Evolutionary conservation across 2,797 vertebrate species (phyloP).

Genomic region (Poeciliopsis gracilis): DNA sequence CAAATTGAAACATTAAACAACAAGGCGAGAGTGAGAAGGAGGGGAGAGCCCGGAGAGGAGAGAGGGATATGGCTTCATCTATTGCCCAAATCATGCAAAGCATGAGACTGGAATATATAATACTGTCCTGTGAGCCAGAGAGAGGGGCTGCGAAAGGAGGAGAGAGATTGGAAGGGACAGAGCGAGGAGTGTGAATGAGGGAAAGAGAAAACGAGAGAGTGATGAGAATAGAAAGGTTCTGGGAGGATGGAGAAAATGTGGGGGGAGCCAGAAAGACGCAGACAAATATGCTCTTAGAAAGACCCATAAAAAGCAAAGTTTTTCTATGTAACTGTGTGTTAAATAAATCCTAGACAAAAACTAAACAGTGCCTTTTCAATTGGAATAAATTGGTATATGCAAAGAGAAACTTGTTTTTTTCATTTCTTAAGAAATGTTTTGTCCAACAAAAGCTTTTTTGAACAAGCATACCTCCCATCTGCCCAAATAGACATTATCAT

Average conservation of each 20-base stretch:
- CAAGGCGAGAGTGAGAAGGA: conserved; percentile 89
- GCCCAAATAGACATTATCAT: neutral
- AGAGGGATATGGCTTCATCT: conserved; percentile 94
- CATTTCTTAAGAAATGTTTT: neutral
- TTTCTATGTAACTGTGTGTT: neutral
- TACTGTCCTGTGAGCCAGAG: conserved; percentile 81
- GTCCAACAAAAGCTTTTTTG: neutral
- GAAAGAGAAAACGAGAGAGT: conserved; percentile 66
- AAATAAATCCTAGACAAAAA: neutral
- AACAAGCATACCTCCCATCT: neutral
- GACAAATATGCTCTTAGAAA: conserved; percentile 67
- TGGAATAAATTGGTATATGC: neutral
- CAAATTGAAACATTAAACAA: conserved; percentile 99
- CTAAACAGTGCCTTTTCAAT: neutral
- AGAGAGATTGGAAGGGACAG: conserved; percentile 86
- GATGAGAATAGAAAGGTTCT: conserved; percentile 72
- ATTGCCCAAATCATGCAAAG: conserved; percentile 92
- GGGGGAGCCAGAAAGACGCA: conserved; percentile 61
- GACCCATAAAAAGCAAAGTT: conserved; percentile 58
- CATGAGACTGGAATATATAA: conserved; percentile 91
- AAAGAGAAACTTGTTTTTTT: neutral
- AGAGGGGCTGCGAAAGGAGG: conserved; percentile 71
- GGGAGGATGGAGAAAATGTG: conserved; percentile 40
- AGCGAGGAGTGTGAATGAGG: conserved; percentile 74
- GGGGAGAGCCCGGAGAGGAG: conserved; percentile 87